Evolutionary conservation across 1,140 invertebrate species (phyloP).

Genomic region (Armadillidium nasatum): DNA sequence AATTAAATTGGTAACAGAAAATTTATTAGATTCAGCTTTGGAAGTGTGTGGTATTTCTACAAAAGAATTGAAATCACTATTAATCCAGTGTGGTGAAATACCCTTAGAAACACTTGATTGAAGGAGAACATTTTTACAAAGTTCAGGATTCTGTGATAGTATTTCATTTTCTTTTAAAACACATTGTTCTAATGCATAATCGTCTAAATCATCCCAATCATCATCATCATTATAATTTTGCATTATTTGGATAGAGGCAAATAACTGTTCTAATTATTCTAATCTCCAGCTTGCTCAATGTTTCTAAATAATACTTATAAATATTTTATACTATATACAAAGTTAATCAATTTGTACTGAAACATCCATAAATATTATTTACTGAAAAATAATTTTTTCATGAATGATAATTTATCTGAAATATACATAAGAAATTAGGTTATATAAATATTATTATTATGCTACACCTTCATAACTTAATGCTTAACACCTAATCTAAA

Average conservation of each 20-base stretch:
- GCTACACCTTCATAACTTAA: too few relatives aligned
- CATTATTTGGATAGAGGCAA: neutral
- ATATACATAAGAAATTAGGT: too few relatives aligned
- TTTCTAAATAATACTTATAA: too few relatives aligned
- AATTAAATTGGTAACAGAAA: neutral
- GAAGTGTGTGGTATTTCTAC: neutral
- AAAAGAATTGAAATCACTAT: neutral
- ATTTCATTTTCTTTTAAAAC: conserved; percentile 1
- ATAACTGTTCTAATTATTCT: too few relatives aligned
- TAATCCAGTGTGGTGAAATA: neutral
- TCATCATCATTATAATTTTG: neutral
- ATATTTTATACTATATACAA: too few relatives aligned
- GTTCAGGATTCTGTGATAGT: neutral
- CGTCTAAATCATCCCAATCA: neutral
- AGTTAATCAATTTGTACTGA: too few relatives aligned
- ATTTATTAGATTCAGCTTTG: neutral
- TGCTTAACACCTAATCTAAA: too few relatives aligned
- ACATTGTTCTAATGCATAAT: neutral
- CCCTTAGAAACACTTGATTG: neutral
- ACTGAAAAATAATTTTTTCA: too few relatives aligned
- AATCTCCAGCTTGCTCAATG: too few relatives aligned
- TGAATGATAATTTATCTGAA: too few relatives aligned
- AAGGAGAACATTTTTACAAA: neutral
- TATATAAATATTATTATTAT: too few relatives aligned
- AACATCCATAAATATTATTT: too few relatives aligned